Base-by-base conservation (phyloP, 1,140 invertebrate genomes). In the Sitobion miscanthi region DNA sequence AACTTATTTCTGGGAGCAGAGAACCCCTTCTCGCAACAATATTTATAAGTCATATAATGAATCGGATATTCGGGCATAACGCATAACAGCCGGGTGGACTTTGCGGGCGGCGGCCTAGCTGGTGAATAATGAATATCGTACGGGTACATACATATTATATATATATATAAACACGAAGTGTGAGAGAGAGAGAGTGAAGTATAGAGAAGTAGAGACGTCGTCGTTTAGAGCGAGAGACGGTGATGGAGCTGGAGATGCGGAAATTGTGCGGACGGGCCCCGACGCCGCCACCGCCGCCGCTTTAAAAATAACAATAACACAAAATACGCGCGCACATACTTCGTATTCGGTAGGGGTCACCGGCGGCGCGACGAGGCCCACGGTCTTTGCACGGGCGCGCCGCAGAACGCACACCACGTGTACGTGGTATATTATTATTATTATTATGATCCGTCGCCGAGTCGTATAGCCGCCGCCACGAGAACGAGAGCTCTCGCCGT, bases 241-340 rank as follows among this genome's bases (percentile, higher is more conserved):
- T 4, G 57, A 69, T 3, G 62, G 62, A n/a, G 62, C 7, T 11
- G 25, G 89, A 69, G 89, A 90, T 45, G 90, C 90, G 90, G 90
- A 91, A 91, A 91, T 91, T 83, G 77, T 49, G 90, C 90, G 90
- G 62, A 45, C 42, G 90, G 69, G 42, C 7, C 90, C 20, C 42
- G 69, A 25, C 38, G 25, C 25, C 42, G 90, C 42, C 38, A 14
- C 11, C 42, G 90, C 57, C 42, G 69, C 69, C 45, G 91, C 45
- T 92, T 92, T 92, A 92, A 82, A 92, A 92, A 92, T 92, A 92
- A 92, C 91, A 92, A 92, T 83, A 92, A 92, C 91, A 92, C 30
- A 38, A 92, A 82, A 83, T 92, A 83, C 62, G 69, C 77, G 54
- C 52, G 35, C 45, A 49, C 38, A 77, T 77, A 77, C 52, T 17